Evolutionary conservation across 2,113 vertebrate species (phyloP).

Genomic region (Tetraodon nigroviridis): DNA sequence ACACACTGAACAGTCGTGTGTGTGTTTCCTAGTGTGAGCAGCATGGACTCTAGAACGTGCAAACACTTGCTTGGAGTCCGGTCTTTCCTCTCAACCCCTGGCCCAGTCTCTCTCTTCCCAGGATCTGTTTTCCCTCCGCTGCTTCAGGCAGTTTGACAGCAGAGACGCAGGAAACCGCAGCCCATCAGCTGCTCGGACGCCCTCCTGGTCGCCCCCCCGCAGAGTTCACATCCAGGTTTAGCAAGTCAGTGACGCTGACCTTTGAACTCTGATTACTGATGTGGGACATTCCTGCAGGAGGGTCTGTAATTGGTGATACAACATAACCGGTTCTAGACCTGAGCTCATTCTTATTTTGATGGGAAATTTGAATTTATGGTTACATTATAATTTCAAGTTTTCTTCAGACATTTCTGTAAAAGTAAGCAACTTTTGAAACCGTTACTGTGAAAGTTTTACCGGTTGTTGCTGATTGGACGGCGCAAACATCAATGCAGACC

Average conservation of each 20-base stretch:
- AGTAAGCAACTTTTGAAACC: no score
- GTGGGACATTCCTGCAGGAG: not conserved
- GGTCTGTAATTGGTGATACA: not conserved
- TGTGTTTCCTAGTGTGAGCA: no score
- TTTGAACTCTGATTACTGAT: conserved; percentile 10
- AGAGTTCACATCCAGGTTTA: not conserved
- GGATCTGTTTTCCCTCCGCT: conserved; percentile 55
- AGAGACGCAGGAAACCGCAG: conserved; percentile 11
- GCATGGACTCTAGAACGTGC: no score
- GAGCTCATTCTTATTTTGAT: no score
- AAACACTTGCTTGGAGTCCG: no score
- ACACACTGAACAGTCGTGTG: no score
- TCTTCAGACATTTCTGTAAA: no score
- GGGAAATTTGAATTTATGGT: no score
- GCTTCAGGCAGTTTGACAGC: conserved; percentile 37
- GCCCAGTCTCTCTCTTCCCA: conserved; percentile 44
- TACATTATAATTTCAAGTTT: no score
- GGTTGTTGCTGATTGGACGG: not conserved
- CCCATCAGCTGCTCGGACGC: not conserved
- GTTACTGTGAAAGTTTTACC: no score
- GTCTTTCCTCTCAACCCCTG: conserved; percentile 2
- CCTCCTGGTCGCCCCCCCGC: not conserved
- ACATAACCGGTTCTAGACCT: no score
- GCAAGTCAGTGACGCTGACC: not conserved
- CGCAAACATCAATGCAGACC: not conserved